Percentiles rank a stretch among this genome's conserved stretches.
These are phyloP conservation scores for Anneissia japonica DNA, from an alignment of 35 echinoderm and acorn worm genomes.

Conservation along the genomic window DNA sequence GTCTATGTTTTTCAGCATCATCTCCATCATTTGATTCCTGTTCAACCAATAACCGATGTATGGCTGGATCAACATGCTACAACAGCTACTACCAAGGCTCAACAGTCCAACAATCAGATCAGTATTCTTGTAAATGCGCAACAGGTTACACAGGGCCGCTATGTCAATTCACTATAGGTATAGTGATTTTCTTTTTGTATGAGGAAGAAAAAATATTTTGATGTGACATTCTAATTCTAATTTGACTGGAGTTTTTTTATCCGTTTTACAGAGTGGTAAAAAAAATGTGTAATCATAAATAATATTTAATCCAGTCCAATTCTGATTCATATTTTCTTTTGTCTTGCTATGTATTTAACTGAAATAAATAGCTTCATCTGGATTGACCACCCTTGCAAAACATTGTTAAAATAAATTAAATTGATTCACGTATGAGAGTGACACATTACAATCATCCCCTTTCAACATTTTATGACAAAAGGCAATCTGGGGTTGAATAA, in stretches of 20 bases:
- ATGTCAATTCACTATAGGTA: neutral
- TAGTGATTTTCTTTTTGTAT: neutral
- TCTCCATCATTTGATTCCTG: neutral
- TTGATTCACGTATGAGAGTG: neutral
- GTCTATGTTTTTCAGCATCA: neutral
- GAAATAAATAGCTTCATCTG: too few species aligned
- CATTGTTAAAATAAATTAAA: neutral
- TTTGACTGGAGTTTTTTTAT: neutral
- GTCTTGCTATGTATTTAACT: too few species aligned
- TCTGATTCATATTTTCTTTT: too few species aligned
- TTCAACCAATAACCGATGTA: neutral
- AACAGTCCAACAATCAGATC: neutral
- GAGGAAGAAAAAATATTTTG: too few species aligned
- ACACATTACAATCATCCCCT: neutral
- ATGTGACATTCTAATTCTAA: too few species aligned
- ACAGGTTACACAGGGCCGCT: neutral
- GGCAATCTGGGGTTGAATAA: too few species aligned
- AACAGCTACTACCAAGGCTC: neutral
- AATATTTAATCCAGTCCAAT: too few species aligned
- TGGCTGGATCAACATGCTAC: neutral
- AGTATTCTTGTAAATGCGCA: neutral
- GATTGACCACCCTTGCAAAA: too few species aligned
- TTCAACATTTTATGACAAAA: too few species aligned
- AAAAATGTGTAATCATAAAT: too few species aligned
- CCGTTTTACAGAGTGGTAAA: neutral